These are phyloP conservation scores for Cantharis flavilabris DNA, from an alignment of 2,888 invertebrate genomes.

Conservation along the genomic window DNA sequence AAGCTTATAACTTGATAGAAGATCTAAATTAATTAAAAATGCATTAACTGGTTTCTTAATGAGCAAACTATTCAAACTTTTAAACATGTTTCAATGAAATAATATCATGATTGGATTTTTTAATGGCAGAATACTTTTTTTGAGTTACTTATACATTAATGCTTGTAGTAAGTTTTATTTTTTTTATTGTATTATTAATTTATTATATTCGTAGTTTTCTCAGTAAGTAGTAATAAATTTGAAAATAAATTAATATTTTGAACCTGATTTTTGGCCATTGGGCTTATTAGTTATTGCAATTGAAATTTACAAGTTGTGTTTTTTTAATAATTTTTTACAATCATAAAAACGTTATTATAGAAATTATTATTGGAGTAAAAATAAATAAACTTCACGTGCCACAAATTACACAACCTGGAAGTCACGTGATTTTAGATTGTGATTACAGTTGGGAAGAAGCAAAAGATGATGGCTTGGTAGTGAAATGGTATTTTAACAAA, in stretches of 20 bases:
- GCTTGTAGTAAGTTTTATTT: not conserved
- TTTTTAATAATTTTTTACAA: not conserved
- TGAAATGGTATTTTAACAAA: slow-evolving; percentile 63
- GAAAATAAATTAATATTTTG: not conserved
- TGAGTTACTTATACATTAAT: not conserved
- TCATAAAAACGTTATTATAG: slow-evolving; percentile 3
- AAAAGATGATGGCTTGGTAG: slow-evolving; percentile 57
- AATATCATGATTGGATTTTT: not conserved
- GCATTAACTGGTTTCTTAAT: not conserved
- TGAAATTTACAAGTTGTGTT: not conserved
- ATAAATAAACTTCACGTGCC: slow-evolving; percentile 51
- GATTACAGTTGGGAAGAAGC: slow-evolving; percentile 56
- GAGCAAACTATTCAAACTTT: not conserved
- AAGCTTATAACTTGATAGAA: not conserved
- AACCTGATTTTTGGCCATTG: not conserved
- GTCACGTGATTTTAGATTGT: slow-evolving; percentile 61
- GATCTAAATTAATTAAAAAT: not conserved
- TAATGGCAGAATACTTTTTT: not conserved
- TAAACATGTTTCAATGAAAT: not conserved
- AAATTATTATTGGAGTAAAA: slow-evolving; percentile 37
- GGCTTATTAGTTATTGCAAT: not conserved
- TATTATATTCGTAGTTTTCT: not conserved
- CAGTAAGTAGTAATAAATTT: not conserved
- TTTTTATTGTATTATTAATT: not conserved
- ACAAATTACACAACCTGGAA: slow-evolving; percentile 54